Evolutionary conservation across 2,888 invertebrate species (phyloP), one percentile per base, ranked within the genome.

Genomic region (Ypsolopha scabrella): DNA sequence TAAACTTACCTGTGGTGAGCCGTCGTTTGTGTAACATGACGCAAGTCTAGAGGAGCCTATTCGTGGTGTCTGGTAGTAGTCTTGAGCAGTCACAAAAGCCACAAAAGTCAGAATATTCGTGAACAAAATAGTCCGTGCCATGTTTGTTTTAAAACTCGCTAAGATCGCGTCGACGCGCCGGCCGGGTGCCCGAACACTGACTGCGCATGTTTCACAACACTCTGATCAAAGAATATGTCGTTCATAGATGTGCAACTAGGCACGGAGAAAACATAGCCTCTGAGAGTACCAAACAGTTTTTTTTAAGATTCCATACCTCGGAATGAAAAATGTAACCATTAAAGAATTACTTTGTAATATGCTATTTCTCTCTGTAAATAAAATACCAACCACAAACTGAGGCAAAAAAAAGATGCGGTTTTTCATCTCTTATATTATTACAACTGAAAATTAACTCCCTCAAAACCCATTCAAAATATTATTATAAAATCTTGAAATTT

Each of bases 131-230:
- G 2, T 61, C 60, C 72, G 73, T 76, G 81, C 75, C 83, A 83
- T 83, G 48, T 65, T 76, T 80, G 79, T 43, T 38, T 68, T n/a
- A 35, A 48, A 24, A 71, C 72, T 72, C 69, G 64, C 64, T 59
- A 61, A 61, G 62, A 67, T 66, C 69, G 72, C 75, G 74, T 74
- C 44, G 65, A 58, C 67, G 64, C 75, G 64, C 60, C 65, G 63
- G 44, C 75, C 70, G 68, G 76, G 70, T 75, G 73, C 71, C 68
- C 73, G 70, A 71, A 72, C 75, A 83, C 85, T 83, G 78, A 68
- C 72, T 70, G 51, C 51, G 43, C 58, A 60, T 65, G 72, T 80
- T 81, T 81, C 82, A 80, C 80, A 81, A 81, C 75, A 76, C 68
- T 44, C 14, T 62, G 57, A 68, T 54, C 80, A 82, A 60, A 81